Evolutionary conservation across 1,140 invertebrate species (phyloP).

Genomic region (Papilio dardanus): DNA sequence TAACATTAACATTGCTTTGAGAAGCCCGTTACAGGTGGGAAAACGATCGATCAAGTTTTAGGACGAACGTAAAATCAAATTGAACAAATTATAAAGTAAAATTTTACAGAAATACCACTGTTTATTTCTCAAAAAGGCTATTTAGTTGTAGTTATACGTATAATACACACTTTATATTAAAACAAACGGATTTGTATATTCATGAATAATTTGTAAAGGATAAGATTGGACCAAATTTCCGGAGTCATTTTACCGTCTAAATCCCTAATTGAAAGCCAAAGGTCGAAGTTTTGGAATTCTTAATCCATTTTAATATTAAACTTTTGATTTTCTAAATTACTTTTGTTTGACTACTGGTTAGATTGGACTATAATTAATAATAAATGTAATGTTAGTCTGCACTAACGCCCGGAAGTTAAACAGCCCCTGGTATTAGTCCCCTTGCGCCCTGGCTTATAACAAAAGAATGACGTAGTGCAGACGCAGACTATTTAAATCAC

Average conservation of each 20-base stretch:
- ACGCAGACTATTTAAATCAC: background rate
- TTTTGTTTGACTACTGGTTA: background rate
- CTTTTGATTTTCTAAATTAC: too few species aligned
- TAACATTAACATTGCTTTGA: background rate
- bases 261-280: background rate
- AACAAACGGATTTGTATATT: background rate
- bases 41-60: background rate
- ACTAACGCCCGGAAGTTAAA: background rate
- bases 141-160: background rate
- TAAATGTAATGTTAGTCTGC: background rate
- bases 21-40: slow-evolving; percentile 19
- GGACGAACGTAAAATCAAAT: background rate
- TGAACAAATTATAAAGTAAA: background rate
- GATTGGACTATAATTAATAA: background rate
- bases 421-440: background rate
- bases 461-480: background rate
- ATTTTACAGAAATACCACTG: background rate
- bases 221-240: background rate
- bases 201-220: background rate
- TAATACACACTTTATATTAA: background rate
- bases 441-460: background rate
- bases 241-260: background rate
- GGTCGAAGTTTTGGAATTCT: background rate
- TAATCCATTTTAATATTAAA: background rate
- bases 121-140: background rate